Conservation (phyloP, 2,888 invertebrate genomes). For the Perizoma affinitatum region DNA sequence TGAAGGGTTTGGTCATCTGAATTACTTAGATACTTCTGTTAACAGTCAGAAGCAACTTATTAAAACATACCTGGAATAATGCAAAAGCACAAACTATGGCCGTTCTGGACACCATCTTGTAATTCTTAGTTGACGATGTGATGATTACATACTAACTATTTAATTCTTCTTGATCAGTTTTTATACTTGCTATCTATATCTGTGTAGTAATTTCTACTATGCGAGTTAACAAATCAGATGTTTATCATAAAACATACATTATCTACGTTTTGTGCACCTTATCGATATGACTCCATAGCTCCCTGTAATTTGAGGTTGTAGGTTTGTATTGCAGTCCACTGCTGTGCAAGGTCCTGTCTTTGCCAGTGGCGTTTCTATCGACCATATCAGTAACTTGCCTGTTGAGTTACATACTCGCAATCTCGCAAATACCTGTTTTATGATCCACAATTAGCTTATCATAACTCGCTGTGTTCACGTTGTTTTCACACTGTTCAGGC, state of each 20-base stretch:
- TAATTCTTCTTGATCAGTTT: neutral
- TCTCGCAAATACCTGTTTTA: too few relatives aligned
- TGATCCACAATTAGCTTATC: too few relatives aligned
- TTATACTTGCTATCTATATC: conserved; percentile 16
- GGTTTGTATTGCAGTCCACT: neutral
- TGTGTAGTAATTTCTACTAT: conserved; percentile 6
- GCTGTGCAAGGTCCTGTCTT: neutral
- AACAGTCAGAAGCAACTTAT: neutral
- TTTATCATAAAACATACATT: conserved; percentile 14
- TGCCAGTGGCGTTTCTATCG: too few relatives aligned
- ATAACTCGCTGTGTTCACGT: too few relatives aligned
- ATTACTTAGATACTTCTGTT: neutral
- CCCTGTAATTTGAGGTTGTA: neutral
- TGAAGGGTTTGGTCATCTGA: neutral
- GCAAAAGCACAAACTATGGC: conserved; percentile 21
- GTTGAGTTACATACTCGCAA: too few relatives aligned
- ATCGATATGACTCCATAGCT: conserved; percentile 3
- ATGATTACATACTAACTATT: conserved; percentile 9
- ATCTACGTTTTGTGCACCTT: conserved; percentile 17
- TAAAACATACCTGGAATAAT: conserved; percentile 23
- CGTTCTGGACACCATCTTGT: conserved; percentile 18
- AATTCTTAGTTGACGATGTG: neutral
- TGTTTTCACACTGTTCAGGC: too few relatives aligned
- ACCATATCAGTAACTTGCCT: too few relatives aligned
- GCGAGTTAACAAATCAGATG: conserved; percentile 4